These are phyloP conservation scores for Pomatostomus ruficeps DNA, from an alignment of 2,113 vertebrate genomes.

Conservation along the genomic window DNA sequence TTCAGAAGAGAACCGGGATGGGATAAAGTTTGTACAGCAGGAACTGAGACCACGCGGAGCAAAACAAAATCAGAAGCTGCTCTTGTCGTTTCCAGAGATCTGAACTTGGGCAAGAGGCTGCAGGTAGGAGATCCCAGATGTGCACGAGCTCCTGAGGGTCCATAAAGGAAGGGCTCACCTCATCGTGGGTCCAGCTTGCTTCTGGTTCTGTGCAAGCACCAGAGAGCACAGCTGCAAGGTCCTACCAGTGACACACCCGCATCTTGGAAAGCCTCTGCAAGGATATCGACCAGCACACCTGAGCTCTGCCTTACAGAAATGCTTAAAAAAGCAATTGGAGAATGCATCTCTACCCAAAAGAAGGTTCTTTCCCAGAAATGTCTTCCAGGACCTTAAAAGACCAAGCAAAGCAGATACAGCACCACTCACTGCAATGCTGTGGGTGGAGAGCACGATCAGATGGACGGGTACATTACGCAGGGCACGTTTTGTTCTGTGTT, in stretches of 20 bases:
- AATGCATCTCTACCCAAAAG: neutral
- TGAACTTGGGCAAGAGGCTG: neutral
- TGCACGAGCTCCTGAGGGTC: neutral
- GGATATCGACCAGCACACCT: neutral
- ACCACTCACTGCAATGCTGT: neutral
- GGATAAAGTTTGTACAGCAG: neutral
- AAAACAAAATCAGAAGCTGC: neutral
- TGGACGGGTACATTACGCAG: neutral
- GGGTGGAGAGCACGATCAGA: neutral
- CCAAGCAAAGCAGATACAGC: neutral
- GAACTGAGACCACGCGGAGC: fast-evolving
- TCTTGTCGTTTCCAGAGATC: neutral
- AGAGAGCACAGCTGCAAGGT: neutral
- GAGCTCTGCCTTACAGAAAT: neutral
- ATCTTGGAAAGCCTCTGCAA: neutral
- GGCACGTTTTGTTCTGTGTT: neutral
- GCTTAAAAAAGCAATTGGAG: neutral
- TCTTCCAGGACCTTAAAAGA: neutral
- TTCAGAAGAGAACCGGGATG: neutral
- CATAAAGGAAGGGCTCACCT: neutral
- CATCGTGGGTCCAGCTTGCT: neutral
- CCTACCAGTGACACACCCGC: neutral
- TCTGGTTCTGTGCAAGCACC: neutral
- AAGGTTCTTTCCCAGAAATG: neutral
- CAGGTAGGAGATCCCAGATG: neutral